Base-by-base conservation (phyloP, 2,888 invertebrate species). In the Meloe dianella region DNA sequence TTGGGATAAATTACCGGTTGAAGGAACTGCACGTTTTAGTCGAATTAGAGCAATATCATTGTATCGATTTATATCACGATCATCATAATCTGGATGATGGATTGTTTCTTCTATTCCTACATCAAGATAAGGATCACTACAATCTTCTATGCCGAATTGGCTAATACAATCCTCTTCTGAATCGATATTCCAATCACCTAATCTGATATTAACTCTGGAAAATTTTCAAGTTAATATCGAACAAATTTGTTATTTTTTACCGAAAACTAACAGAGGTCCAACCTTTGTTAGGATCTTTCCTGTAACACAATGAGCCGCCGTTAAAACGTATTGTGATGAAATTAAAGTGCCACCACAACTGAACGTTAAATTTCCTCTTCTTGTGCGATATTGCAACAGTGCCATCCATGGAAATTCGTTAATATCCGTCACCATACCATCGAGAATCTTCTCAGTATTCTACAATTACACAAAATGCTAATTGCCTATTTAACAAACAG, bases 281-380 rank as follows among this genome's bases (percentile, higher is more conserved):
- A 75, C 66, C 70, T 72, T 71, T 1, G 68, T 74, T 1, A 82
- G 73, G 22, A 85, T 83, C 8, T 74, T 70, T 27, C 87, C 87
- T 0, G 70, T 74, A 0, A 87, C 83, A 72, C 88, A 88, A 77
- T 88, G 88, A 0, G 83, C 87, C 0, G 88, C 88, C 0, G 88
- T 88, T 8, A 88, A 69, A 1, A 88, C 85, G 72, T 88, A 88
- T 79, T 79, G 80, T 0, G 80, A 77, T 69, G 85, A 87, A 72
- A 89, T 87, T 0, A 89, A 82, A 5, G 84, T 80, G 5, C 86
- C 88, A 0, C 86, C 87, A 72, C 88, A 88, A 0, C 83, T 73
- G 29, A 84, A 78, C 27, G 68, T 74, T 29, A 63, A 63, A 22
- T 66, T 35, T 12, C 78, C 78, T 63, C 68, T 64, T 51, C 60